Evolutionary conservation across 92 coral and sea anemone species (phyloP).

Genomic region (Meandrina meandrites): DNA sequence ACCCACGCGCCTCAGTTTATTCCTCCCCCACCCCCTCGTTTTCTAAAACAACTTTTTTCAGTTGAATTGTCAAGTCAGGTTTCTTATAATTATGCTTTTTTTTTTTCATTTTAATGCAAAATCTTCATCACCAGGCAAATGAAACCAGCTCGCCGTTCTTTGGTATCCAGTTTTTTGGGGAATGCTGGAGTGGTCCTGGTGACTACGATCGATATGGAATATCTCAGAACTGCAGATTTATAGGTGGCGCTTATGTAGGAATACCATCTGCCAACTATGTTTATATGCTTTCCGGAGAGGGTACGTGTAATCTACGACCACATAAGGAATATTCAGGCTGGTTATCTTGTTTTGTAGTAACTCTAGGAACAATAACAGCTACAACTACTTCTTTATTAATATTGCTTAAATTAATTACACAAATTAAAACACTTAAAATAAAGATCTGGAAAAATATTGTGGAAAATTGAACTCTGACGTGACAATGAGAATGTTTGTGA

Average conservation of each 20-base stretch:
- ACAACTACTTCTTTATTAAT: too few relatives aligned
- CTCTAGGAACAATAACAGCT: too few relatives aligned
- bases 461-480: too few relatives aligned
- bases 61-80: neutral
- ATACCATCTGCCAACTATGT: constrained; percentile 39
- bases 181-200: constrained; percentile 50
- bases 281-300: constrained; percentile 35
- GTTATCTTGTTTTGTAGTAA: too few relatives aligned
- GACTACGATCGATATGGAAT: constrained; percentile 40
- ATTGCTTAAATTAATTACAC: too few relatives aligned
- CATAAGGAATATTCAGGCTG: too few relatives aligned
- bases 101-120: neutral
- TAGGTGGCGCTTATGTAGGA: constrained; percentile 28
- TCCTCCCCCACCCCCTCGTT: too few relatives aligned
- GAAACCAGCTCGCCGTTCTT: constrained; percentile 22
- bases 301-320: too few relatives aligned
- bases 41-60: neutral
- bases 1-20: too few relatives aligned
- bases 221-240: constrained; percentile 22
- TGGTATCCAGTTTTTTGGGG: constrained; percentile 51
- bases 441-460: too few relatives aligned
- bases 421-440: too few relatives aligned
- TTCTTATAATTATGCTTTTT: neutral
- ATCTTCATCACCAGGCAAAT: constrained; percentile 3
- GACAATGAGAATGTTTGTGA: neutral